Evolutionary conservation across 2,888 invertebrate species (phyloP).

Genomic region (Nemotelus pantherinus): DNA sequence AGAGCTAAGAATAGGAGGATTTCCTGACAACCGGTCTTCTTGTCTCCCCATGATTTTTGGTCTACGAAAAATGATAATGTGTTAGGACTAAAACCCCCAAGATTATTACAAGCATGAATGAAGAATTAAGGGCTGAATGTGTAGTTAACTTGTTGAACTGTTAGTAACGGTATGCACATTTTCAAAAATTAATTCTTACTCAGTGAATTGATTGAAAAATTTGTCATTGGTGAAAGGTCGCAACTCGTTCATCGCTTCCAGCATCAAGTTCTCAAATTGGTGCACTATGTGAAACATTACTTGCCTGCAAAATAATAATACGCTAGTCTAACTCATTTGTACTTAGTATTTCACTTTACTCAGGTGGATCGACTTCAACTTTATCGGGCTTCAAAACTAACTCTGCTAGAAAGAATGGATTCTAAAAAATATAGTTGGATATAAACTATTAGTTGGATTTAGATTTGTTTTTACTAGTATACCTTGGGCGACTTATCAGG

Average conservation of each 20-base stretch:
- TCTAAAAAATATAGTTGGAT: slow-evolving; percentile 50
- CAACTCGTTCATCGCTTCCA: slow-evolving; percentile 74
- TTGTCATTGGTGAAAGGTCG: slow-evolving; percentile 78
- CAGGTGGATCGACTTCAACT: slow-evolving; percentile 66
- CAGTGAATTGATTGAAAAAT: slow-evolving; percentile 77
- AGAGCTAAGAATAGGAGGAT: slow-evolving; percentile 76
- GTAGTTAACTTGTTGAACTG: too few species aligned
- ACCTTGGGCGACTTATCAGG: slow-evolving; percentile 65
- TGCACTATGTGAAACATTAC: slow-evolving; percentile 70
- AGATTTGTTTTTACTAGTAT: slow-evolving; percentile 58
- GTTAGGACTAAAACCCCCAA: background rate
- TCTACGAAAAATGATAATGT: slow-evolving; percentile 61
- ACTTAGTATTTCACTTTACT: slow-evolving; percentile 57
- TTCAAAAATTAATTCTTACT: slow-evolving; percentile 60
- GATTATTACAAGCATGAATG: too few species aligned
- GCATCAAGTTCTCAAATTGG: slow-evolving; percentile 73
- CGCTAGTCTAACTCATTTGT: background rate
- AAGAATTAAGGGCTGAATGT: too few species aligned
- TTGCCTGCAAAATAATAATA: slow-evolving; percentile 55
- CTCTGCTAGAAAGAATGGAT: slow-evolving; percentile 68
- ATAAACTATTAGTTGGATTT: slow-evolving; percentile 10
- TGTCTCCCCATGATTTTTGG: slow-evolving; percentile 85
- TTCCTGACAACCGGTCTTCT: slow-evolving; percentile 79
- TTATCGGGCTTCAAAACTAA: slow-evolving; percentile 68
- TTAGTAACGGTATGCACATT: too few species aligned